These are phyloP conservation scores for Perizoma affinitatum DNA, from an alignment of 2,888 invertebrate genomes.

Conservation along the genomic window DNA sequence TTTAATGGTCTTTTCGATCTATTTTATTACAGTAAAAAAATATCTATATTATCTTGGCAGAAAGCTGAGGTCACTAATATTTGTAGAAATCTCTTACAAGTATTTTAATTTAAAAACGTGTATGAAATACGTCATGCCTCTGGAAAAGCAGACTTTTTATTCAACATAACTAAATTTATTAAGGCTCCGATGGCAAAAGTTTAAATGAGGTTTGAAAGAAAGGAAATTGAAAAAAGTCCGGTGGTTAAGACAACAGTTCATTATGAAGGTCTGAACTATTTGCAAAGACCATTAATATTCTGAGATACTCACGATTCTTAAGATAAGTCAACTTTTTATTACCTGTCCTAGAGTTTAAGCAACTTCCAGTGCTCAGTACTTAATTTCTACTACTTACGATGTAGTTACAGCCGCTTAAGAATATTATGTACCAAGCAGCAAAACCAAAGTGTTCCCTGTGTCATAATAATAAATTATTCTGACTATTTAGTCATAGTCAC, in stretches of 20 bases:
- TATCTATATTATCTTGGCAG: slow-evolving; percentile 31
- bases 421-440: too few species aligned
- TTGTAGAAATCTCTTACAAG: too few species aligned
- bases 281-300: slow-evolving; percentile 68
- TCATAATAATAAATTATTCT: too few species aligned
- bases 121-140: slow-evolving; percentile 16
- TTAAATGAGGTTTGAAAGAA: slow-evolving; percentile 43
- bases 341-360: too few species aligned
- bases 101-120: too few species aligned
- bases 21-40: slow-evolving; percentile 22
- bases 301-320: slow-evolving; percentile 48
- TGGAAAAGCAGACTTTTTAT: slow-evolving; percentile 31
- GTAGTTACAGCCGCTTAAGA: too few species aligned
- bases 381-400: too few species aligned
- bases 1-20: slow-evolving; percentile 28
- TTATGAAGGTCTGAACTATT: slow-evolving; percentile 71
- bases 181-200: slow-evolving; percentile 23
- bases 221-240: slow-evolving; percentile 56
- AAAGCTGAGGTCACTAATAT: slow-evolving; percentile 25
- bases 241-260: slow-evolving; percentile 64
- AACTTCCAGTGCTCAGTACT: too few species aligned
- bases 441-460: background rate
- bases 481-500: too few species aligned
- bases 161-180: slow-evolving; percentile 35
- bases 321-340: background rate